Base-by-base conservation (phyloP, 2,113 vertebrate species). In the Anser cygnoides region DNA sequence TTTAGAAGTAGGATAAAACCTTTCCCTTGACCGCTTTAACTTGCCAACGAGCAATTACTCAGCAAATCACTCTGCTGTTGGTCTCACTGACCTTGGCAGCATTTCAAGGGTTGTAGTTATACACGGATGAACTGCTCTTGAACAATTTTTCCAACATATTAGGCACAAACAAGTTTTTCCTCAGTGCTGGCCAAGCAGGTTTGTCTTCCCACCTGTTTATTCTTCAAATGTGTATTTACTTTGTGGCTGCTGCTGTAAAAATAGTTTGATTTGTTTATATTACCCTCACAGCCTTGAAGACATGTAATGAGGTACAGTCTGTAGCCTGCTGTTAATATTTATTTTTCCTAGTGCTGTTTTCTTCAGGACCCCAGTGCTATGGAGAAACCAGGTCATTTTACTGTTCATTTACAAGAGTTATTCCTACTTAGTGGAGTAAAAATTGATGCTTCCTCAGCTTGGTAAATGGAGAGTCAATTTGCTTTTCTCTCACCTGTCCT, bases 101-200 rank as follows among this genome's bases (percentile, higher is more conserved):
- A 19, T 84, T 82, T 84, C 68, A 33, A 12, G 88, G 76, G 62
- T 93, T 95, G 92, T 39, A 68, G 66, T 95, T 97, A 81, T 31
- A 87, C 66, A 78, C 3, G 12, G 57, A 88, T 89, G 92, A 93
- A 33, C 77, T 95, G 73, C 71, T 95, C 84, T 90, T 91, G 68
- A 92, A 85, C 89, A 95, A 78, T 92, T 96, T 97, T 97, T 90
- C 68, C 92, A 75, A 44, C 89, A 57, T 87, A 95, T 94, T 96
- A 89, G 81, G 54, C 96, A 92, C 94, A 95, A 95, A 78, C 28
- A 70, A 87, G 83, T 86, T 82, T 97, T 93, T 92, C 62, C 26
- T 95, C 66, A 65, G 67, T 54, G 72, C 52, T 95, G 71, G 77
- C 54, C 17, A 8, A 88, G n/a, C 44, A 71, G 67, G 44, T 90